A percentile compares a stretch with the other conserved stretches of the same genome.
phyloP scores from a whole-genome alignment of 1,140 invertebrate genomes.

The Thaumatotibia leucotreta region DNA sequence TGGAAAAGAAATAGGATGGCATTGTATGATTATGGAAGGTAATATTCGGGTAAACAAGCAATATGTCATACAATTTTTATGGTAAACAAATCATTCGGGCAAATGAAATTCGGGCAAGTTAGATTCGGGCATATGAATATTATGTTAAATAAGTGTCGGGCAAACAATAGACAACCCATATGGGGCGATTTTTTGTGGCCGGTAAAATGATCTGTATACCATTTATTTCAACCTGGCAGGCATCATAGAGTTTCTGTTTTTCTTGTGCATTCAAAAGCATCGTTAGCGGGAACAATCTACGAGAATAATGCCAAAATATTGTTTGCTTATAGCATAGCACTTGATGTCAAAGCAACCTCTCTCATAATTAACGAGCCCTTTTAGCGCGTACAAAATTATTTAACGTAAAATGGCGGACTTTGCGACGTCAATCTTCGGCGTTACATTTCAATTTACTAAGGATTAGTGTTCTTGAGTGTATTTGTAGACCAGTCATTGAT shows the following conservation, averaged over 20 bases:
- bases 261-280: background rate
- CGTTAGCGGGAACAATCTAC: background rate
- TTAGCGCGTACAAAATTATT: conserved; percentile 15
- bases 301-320: background rate
- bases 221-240: background rate
- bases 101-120: too few relatives aligned
- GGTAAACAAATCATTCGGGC: too few relatives aligned
- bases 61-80: too few relatives aligned
- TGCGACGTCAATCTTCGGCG: conserved; percentile 18
- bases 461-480: conserved; percentile 23
- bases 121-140: too few relatives aligned
- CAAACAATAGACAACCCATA: too few relatives aligned
- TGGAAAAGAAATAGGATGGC: too few relatives aligned
- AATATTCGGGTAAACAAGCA: too few relatives aligned
- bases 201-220: background rate
- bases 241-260: too few relatives aligned
- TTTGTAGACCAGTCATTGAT: conserved; percentile 16
- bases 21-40: too few relatives aligned
- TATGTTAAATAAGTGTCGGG: too few relatives aligned
- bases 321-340: background rate
- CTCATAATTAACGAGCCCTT: conserved; percentile 6
- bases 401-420: conserved; percentile 21
- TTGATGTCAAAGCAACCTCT: background rate
- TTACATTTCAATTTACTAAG: conserved; percentile 28
- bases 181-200: too few relatives aligned